Base-by-base conservation (phyloP, 2,888 invertebrate genomes). In the Cotesia congregata region DNA sequence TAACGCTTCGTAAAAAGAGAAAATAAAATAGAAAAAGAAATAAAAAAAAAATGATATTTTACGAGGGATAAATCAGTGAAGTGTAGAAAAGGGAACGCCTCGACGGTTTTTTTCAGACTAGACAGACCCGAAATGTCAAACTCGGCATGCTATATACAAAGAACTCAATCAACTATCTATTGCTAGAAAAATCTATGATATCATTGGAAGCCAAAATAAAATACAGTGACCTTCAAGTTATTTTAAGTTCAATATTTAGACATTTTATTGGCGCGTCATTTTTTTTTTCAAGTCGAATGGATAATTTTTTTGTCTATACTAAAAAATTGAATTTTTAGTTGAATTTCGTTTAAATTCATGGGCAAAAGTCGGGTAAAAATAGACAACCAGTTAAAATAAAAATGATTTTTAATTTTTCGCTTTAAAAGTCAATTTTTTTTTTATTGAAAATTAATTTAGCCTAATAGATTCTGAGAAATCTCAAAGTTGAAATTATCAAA, bases 1-100 rank as follows among this genome's bases (percentile, higher is more conserved):
- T 50, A 50, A 50, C 50, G 30, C 17, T 62, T 62, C 15, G 15
- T 62, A 62, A 6, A 59, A n/a, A 65, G 12, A 65, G 67, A 65
- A 12, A n/a, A 12, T n/a, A 15, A 12, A 17, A 41, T 41, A 65
- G 67, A 12, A 61, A 68, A 40, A 15, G 60, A 59, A 60, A 67
- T 38, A 67, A 15, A 6, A 60, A 38, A 67, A n/a, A 65, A 41
- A 1, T 68, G 61, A 68, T 67, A 61, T 74, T 68, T 68, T 59
- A 17, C 40, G 61, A 68, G 3, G 7, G 50, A 50, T 74, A 74
- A 74, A 74, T 74, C 68, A 74, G 61, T 74, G 15, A 59, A 67
- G 67, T 61, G 38, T 67, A 60, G 60, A 74, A 74, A 67, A 20
- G 15, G 38, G 60, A 67, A 74, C 12, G 20, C 40, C 67, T 68